Conservation (phyloP, 2,888 invertebrate species). For the Ceriagrion tenellum region DNA sequence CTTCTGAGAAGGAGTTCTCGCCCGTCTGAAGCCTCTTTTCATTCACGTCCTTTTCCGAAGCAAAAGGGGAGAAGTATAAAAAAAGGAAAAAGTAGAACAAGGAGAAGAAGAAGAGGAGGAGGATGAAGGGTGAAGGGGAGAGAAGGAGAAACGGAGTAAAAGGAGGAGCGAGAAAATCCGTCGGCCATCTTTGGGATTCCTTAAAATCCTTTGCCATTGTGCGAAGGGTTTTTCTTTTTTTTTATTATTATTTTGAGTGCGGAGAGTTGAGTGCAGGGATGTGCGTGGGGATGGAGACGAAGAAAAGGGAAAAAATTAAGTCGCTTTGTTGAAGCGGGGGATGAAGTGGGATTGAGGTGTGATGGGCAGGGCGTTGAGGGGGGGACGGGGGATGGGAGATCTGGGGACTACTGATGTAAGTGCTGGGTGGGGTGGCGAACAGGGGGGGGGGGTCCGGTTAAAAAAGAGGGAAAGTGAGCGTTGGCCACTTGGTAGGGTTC, state of each 20-base stretch:
- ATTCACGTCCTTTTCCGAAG: neutral
- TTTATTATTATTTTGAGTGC: neutral
- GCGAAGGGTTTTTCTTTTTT: neutral
- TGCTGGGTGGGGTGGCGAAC: neutral
- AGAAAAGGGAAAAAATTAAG: neutral
- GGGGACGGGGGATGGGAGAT: no score
- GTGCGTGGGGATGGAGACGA: neutral
- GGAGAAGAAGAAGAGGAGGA: neutral
- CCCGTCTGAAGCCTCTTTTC: no score
- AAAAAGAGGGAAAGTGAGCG: neutral
- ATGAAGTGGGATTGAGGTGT: neutral
- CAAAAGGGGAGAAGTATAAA: no score
- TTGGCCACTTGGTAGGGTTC: neutral
- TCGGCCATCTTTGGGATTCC: neutral
- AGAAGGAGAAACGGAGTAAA: neutral
- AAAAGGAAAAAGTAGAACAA: neutral
- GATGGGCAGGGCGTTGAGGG: no score
- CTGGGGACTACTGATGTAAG: no score
- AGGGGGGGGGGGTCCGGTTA: neutral
- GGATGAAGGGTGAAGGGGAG: neutral
- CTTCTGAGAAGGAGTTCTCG: no score
- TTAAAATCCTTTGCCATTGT: constrained; percentile 25
- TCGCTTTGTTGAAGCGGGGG: neutral
- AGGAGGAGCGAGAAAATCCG: neutral
- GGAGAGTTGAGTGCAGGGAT: neutral